phyloP scores from a whole-genome alignment of 2,113 vertebrate genomes.

The Macquaria ambigua region DNA sequence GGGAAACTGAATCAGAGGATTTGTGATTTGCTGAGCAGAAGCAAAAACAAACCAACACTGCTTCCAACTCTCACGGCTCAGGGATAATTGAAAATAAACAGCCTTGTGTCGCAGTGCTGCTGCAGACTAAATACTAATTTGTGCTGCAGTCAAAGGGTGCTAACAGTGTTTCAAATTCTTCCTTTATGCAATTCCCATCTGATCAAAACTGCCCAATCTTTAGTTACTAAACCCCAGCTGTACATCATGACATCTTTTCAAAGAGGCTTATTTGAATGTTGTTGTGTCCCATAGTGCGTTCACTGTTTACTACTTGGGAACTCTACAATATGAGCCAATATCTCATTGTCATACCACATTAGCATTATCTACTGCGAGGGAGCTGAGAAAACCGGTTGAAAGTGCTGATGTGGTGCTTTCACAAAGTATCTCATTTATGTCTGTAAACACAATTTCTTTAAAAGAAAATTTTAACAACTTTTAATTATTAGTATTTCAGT shows the following conservation, averaged over 20 bases:
- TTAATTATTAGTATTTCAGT: background rate
- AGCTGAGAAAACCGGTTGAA: background rate
- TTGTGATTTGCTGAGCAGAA: slow-evolving; percentile 62
- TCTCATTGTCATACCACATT: slow-evolving; percentile 15
- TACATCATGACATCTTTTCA: slow-evolving; percentile 33
- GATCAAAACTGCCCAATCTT: slow-evolving; percentile 12
- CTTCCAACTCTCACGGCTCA: slow-evolving; percentile 68
- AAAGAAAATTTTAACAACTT: too few relatives aligned
- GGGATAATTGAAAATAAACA: slow-evolving; percentile 84
- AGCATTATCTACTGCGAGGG: background rate
- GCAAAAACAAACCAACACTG: slow-evolving; percentile 69
- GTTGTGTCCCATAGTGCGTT: background rate
- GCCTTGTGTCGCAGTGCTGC: slow-evolving; percentile 80
- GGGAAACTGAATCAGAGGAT: slow-evolving; percentile 58
- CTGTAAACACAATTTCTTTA: too few relatives aligned
- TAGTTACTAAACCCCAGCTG: background rate
- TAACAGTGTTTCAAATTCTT: slow-evolving; percentile 37
- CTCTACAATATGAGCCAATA: slow-evolving; percentile 11
- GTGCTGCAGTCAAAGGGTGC: slow-evolving; percentile 63
- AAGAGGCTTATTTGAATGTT: slow-evolving; percentile 40
- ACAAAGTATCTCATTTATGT: background rate
- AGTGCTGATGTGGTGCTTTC: too few relatives aligned
- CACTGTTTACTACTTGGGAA: background rate
- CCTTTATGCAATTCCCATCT: slow-evolving; percentile 29
- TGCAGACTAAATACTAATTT: slow-evolving; percentile 84